Base-by-base conservation (phyloP, 2,888 invertebrate species). In the Tinea semifulvella region DNA sequence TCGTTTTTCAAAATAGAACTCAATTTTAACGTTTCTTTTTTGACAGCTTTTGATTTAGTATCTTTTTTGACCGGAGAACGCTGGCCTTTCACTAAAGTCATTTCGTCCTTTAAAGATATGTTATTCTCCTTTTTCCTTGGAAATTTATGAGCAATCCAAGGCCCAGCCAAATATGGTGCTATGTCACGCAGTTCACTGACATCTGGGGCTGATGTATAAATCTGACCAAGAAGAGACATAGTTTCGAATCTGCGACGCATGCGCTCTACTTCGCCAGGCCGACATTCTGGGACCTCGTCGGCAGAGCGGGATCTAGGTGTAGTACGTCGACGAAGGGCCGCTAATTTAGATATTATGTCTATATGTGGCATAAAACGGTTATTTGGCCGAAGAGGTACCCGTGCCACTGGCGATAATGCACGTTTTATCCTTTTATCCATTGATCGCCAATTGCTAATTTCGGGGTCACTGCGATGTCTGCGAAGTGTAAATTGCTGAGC, bases 301-400 rank as follows among this genome's bases (percentile, higher is more conserved):
- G 76, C 68, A 14, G 84, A 76, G 52, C 83, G 77, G 39, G 81
- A 80, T 46, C 84, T 72, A 20, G 77, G 73, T 17, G 69, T 53
- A 1, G 74, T 67, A 27, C 80, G 70, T 51, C 72, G 70, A 39
- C 84, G 80, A 22, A 91, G 68, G 1, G 87, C 83, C 0, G 92
- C 93, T 45, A 91, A 85, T 71, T 94, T 93, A 54, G 93, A 93
- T 55, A 94, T 94, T n/a, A 94, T 88, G 56, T 94, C 92, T 52
- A 94, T 93, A 57, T 91, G 92, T 0, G 94, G 93, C 92, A 94
- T 93, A 50, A 87, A 87, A 10, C 92, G 84, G 59, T 92, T 89
- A 45, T 86, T 86, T 0, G 85, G 76, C 25, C 86, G 81, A 22
- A 90, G 70, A 1, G 87, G 86, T 25, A 84, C 71, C 27, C 84